Base-by-base conservation (phyloP, 2,113 vertebrate genomes). In the Tenrec ecaudatus region DNA sequence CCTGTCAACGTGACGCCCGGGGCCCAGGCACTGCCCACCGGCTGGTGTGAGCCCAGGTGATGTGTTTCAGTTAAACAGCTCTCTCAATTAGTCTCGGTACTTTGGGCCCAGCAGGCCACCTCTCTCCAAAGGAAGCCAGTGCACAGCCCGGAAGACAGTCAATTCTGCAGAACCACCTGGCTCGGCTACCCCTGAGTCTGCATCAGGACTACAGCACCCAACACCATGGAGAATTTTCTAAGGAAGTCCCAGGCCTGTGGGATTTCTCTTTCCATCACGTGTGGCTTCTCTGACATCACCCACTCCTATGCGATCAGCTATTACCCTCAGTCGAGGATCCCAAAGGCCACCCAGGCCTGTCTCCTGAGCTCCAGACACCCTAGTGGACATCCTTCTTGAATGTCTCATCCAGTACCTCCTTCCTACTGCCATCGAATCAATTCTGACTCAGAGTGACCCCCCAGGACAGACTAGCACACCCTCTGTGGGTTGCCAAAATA, bases 31-130 rank as follows among this genome's bases (percentile, higher is more conserved):
- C 7, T 2, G 19, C 69, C 33, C 66, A 31, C 27, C 10, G 0
- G n/a, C 60, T 66, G 29, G 20, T 1, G 2, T 43, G 73, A 40
- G 95, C 86, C 78, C 11, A 1, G 33, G 16, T 92, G 84, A 91
- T 62, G 29, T 29, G 76, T 85, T 9, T 38, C 86, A 96, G 83
- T 33, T 92, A 83, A 97, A 92, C 88, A 95, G 90, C 94, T 66
- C 86, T 95, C 88, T 0, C 12, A 4, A 95, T 97, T 92, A 93
- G 86, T 96, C 95, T 94, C 66, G 6, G 19, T 92, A 96, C 94
- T 81, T 92, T 95, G 91, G 86, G 47, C 76, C 2, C 90, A 93
- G 92, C 3, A 2, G 94, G 93, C 94, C 94, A 93, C 94, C 80
- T 57, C 94, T 88, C 91, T 87, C 82, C 64, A 0, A 0, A 10